Percentiles rank a stretch among this genome's conserved stretches.
phyloP scores from a whole-genome alignment of 2,888 invertebrate genomes.

The Steinernema hermaphroditum region DNA sequence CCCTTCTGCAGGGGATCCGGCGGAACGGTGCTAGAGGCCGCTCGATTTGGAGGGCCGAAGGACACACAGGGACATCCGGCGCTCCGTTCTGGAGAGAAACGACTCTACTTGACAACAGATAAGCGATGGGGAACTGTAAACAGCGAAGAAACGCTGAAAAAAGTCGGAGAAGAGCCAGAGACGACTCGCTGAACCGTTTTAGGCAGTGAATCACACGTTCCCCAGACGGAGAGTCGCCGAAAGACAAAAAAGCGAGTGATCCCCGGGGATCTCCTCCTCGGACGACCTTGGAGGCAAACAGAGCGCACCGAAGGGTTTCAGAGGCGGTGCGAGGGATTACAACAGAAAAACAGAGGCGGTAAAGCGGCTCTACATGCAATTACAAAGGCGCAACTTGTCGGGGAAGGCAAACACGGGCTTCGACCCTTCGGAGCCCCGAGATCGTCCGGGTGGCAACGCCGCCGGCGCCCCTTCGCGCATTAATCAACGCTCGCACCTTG shows the following conservation, averaged over 20 bases:
- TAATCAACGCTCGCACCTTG: conserved; percentile 23
- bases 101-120: background rate
- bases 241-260: background rate
- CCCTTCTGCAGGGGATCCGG: too few relatives aligned
- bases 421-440: background rate
- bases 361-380: too few relatives aligned
- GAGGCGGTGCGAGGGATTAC: conserved; percentile 17
- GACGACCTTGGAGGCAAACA: conserved; percentile 23
- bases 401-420: background rate
- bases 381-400: conserved; percentile 11
- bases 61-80: too few relatives aligned
- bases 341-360: background rate
- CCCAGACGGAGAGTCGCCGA: conserved; percentile 7
- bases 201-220: background rate
- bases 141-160: background rate
- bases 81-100: too few relatives aligned
- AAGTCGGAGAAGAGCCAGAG: background rate
- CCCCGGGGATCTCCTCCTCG: background rate
- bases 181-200: background rate
- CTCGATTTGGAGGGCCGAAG: too few relatives aligned
- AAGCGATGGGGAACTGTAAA: background rate
- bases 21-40: too few relatives aligned
- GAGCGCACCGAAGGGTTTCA: conserved; percentile 1
- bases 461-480: conserved; percentile 9
- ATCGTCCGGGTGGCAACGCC: background rate